Base-by-base conservation (phyloP, 2,888 invertebrate species). In the Philereme transversata region DNA sequence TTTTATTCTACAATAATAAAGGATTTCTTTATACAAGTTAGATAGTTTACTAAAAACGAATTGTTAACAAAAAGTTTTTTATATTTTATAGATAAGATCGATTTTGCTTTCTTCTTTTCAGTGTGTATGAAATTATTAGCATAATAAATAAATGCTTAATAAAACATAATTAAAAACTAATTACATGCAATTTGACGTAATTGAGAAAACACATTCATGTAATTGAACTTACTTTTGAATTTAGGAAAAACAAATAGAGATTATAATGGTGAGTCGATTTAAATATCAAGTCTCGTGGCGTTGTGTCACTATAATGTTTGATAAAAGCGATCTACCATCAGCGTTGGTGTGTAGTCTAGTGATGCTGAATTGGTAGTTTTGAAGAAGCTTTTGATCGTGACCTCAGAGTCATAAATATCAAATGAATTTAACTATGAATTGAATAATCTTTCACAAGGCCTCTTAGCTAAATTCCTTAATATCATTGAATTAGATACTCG, bases 31-130 rank as follows among this genome's bases (percentile, higher is more conserved):
- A 43, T 44, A 51, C 51, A 44, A 38, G 0, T 56, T 51, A 56
- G 55, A 60, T 60, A 51, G 60, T 51, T 47, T 36, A 51, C 7
- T 43, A 45, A 22, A 36, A 47, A 40, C 38, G 33, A 60, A 51
- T 53, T 61, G 40, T 44, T 52, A 45, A 44, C 38, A 9, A 48
- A 49, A 51, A 47, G 35, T 48, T 48, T 56, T 52, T 55, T 3
- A 40, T 52, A 45, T 52, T 34, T 51, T 56, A 54, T 38, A 56
- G 61, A 60, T 60, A 41, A 55, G 38, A 60, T 60, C 60, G 55
- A 51, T 55, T 44, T 8, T 40, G 8, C 40, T 6, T 6, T 40
- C 40, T 7, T 6, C 8, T 40, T 40, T 40, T 40, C 5, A 6
- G 40, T 40, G 40, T 40, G 40, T 6, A 7, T 6, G 7, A 40